Evolutionary conservation across 2,113 vertebrate genomes (phyloP).

Genomic region (Oenanthe melanoleuca): DNA sequence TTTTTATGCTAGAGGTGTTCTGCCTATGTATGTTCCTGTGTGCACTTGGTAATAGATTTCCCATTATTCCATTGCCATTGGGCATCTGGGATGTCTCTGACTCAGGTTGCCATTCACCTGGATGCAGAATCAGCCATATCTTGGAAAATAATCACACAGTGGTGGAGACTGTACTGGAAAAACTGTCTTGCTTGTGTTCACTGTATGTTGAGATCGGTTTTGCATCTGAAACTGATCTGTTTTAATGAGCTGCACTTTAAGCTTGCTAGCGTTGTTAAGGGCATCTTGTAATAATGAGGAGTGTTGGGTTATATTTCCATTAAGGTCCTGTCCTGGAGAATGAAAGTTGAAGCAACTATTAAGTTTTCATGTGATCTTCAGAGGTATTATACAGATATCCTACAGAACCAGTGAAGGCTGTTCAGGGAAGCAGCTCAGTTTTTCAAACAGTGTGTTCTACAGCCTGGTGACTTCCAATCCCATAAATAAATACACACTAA

Average conservation of each 20-base stretch:
- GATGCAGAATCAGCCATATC: neutral
- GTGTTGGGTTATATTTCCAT: neutral
- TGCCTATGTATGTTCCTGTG: fast-evolving
- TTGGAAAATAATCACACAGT: neutral
- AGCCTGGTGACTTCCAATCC: neutral
- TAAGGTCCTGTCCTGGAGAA: neutral
- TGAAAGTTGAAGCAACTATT: neutral
- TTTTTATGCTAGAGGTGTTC: neutral
- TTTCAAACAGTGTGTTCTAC: neutral
- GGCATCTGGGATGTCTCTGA: neutral
- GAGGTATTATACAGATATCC: neutral
- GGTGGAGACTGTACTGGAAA: neutral
- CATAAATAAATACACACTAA: neutral
- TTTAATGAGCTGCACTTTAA: neutral
- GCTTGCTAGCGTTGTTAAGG: neutral
- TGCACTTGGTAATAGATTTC: neutral
- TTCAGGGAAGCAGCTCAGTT: neutral
- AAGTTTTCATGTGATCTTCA: neutral
- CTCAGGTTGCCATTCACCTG: neutral
- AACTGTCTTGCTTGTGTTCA: neutral
- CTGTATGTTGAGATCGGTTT: neutral
- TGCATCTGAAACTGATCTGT: neutral
- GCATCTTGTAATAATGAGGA: neutral
- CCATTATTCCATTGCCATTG: neutral
- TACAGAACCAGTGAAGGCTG: neutral